Base-by-base conservation (phyloP, 2,113 vertebrate genomes). In the Eurystomus gularis region DNA sequence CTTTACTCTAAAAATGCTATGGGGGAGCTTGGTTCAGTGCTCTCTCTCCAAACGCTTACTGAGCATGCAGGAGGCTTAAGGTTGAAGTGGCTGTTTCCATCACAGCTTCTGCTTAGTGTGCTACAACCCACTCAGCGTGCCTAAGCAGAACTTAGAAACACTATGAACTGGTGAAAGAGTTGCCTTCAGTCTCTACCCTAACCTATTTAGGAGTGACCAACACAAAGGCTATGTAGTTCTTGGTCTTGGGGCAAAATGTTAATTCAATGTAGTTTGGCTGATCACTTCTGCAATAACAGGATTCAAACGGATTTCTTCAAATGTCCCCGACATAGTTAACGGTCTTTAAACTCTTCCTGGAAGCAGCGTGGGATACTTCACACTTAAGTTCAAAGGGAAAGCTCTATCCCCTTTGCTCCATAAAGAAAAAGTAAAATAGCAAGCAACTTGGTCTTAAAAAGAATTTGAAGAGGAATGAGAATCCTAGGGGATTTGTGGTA, bases 51-150 rank as follows among this genome's bases (percentile, higher is more conserved):
- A 33, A 28, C 33, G 17, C 28, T 65, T 39, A 31, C 13, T 82
- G 39, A 90, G 42, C 52, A 86, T 33, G 40, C 16, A 48, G 46
- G 48, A 64, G 21, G 11, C 26, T 71, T 77, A 33, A 88, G 55
- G 52, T 64, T 81, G 24, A 57, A 23, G 24, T 7, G 1, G 21
- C n/a, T n/a, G 11, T 44, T 87, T 9, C 31, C 1, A 2, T n/a
- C 60, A 31, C 42, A 55, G 49, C 19, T 94, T 28, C n/a, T 86
- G 11, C 64, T 73, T 8, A 2, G 28, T 80, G 54, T 77, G 58
- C 66, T 68, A 6, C 52, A 37, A 2, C 7, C 2, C 16, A 10
- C 52, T 49, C 13, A 1, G 0, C 17, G 28, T 76, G 21, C 62
- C 35, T 37, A 48, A 55, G 14, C 33, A 55, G 52, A 79, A 64